Evolutionary conservation across 1,140 invertebrate genomes (phyloP).

Genomic region (Diprion similis): DNA sequence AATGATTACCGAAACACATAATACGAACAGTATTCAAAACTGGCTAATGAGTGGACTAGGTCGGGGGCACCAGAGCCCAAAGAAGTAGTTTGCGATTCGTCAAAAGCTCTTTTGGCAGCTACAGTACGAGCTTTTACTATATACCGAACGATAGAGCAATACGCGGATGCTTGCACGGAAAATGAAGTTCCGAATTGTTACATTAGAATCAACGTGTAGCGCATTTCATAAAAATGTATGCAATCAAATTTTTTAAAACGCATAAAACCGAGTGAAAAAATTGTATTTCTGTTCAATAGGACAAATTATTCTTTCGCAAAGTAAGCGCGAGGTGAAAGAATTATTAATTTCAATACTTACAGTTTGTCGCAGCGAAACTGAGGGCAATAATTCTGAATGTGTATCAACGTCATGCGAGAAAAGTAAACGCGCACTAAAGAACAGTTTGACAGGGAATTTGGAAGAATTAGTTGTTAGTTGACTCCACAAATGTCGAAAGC

Average conservation of each 20-base stretch:
- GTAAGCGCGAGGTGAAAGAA: conserved; percentile 5
- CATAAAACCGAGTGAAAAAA: not conserved
- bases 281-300: conserved; percentile 18
- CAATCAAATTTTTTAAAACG: not conserved
- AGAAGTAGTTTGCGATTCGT: conserved; percentile 29
- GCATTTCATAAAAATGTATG: conserved; percentile 17
- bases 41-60: conserved; percentile 29
- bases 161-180: conserved; percentile 19
- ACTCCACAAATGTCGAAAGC: too few relatives aligned
- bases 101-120: conserved; percentile 31
- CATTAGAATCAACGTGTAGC: conserved; percentile 20
- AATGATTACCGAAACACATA: conserved; percentile 37
- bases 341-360: too few relatives aligned
- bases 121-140: conserved; percentile 23
- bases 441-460: too few relatives aligned
- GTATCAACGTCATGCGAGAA: too few relatives aligned
- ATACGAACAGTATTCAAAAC: conserved; percentile 25
- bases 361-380: too few relatives aligned
- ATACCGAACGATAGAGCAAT: conserved; percentile 18
- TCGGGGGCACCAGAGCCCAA: conserved; percentile 31
- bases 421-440: too few relatives aligned
- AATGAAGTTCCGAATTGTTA: conserved; percentile 16
- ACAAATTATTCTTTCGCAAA: conserved; percentile 18
- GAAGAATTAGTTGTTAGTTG: too few relatives aligned
- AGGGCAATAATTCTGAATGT: too few relatives aligned